phyloP scores from a whole-genome alignment of 2,797 vertebrate genomes.

The Serranus cabrilla region DNA sequence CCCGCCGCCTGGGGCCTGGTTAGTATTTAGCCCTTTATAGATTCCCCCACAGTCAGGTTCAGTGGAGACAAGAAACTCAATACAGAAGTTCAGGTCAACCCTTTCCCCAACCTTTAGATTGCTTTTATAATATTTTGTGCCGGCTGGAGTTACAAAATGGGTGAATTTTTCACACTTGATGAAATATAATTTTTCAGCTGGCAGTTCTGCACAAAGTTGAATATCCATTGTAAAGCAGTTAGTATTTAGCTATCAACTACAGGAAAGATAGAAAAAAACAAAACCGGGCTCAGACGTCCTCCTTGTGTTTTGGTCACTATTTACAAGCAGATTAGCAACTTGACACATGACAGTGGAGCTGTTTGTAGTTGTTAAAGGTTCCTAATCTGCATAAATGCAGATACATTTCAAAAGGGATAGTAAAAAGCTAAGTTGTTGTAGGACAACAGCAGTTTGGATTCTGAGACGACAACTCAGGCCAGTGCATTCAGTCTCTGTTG shows the following conservation, averaged over 20 bases:
- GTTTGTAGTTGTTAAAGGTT: too few relatives aligned
- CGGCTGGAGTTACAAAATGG: neutral
- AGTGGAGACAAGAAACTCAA: conserved; percentile 50
- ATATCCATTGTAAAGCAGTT: neutral
- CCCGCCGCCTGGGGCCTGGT: conserved; percentile 58
- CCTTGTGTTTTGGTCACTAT: too few relatives aligned
- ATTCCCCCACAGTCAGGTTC: conserved; percentile 45
- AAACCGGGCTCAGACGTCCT: neutral
- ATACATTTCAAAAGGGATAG: too few relatives aligned
- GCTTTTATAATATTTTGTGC: conserved; percentile 28
- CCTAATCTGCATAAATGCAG: too few relatives aligned
- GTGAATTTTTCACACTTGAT: conserved; percentile 17
- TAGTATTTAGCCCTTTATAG: conserved; percentile 61
- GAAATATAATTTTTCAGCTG: neutral
- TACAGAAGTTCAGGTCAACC: conserved; percentile 48
- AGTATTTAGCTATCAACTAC: neutral
- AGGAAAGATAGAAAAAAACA: neutral
- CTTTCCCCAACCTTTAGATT: conserved; percentile 45
- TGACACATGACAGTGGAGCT: too few relatives aligned
- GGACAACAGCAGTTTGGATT: too few relatives aligned
- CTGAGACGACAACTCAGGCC: too few relatives aligned
- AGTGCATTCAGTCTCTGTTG: too few relatives aligned
- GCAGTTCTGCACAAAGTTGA: neutral
- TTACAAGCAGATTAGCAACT: too few relatives aligned
- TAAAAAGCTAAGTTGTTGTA: too few relatives aligned